Evolutionary conservation across 1,140 invertebrate species (phyloP), one percentile per base, ranked within the genome.

Genomic region (Pristionchus pacificus): DNA sequence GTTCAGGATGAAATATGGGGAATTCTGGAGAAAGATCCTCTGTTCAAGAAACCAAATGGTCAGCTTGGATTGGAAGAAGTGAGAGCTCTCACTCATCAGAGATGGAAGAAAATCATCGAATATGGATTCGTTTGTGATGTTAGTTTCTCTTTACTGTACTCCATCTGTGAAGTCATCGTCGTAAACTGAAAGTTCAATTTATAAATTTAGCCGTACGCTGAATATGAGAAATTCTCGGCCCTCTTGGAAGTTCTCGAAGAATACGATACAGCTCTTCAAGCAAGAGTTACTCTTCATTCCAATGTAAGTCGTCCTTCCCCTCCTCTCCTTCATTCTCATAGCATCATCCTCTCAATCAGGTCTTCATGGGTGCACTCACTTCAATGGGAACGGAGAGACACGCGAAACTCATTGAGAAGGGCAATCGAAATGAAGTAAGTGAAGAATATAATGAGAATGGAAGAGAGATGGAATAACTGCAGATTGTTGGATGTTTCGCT

Each of bases 401-500:
- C 85, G 79, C 86, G 2, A 87, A 90, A 68, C 88, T 91, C 67
- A 86, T 90, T 58, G 86, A 90, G 74, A 88, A 89, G 19, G 88
- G 90, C 24, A 88, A 88, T 83, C 87, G 88, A 68, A 87, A 89
- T 80, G 87, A 91, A 85, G 90, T 90, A 80, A 78, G 85, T 30
- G 1, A 2, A 67, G 29, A 58, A 57, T 28, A n/a, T 27, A 33
- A 55, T 49, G n/a, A 14, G 67, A 24, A 19, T n/a, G n/a, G n/a
- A n/a, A n/a, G n/a, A n/a, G n/a, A n/a, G n/a, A 61, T 1, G 15
- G 2, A 49, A 59, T 63, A 24, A 49, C 19, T 83, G 30, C 76
- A 89, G 88, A 88, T 90, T 29, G 85, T 90, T 69, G 90, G 92
- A 1, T 93, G 91, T 82, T 90, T 96, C 84, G 91, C 91, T 1